Conservation (phyloP, 2,797 vertebrate species). For the Pempheris klunzingeri region DNA sequence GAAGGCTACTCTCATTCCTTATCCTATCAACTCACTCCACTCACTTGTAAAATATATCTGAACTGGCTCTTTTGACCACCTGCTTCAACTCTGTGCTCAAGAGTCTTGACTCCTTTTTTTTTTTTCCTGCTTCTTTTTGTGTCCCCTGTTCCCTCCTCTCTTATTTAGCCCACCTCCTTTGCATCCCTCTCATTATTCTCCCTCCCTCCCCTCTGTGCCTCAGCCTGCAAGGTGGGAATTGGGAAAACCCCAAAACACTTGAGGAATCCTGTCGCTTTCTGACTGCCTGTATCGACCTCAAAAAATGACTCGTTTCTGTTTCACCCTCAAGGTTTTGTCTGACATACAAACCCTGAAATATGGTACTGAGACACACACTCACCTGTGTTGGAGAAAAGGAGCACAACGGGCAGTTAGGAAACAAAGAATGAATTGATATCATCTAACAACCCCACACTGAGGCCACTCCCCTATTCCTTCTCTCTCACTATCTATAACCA, state of each 20-base stretch:
- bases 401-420: conserved; percentile 47
- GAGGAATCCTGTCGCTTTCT: conserved; percentile 63
- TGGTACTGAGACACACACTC: conserved; percentile 19
- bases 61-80: conserved; percentile 55
- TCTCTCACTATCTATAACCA: conserved; percentile 56
- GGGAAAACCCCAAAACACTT: conserved; percentile 71
- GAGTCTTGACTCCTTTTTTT: conserved; percentile 48
- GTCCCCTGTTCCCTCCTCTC: conserved; percentile 55
- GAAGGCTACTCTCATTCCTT: conserved; percentile 39
- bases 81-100: conserved; percentile 55
- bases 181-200: conserved; percentile 52
- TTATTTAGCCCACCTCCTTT: conserved; percentile 55
- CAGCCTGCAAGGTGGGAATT: conserved; percentile 67
- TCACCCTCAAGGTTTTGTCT: neutral
- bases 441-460: conserved; percentile 52
- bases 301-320: neutral
- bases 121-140: conserved; percentile 46
- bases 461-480: conserved; percentile 36
- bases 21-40: conserved; percentile 37
- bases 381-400: conserved; percentile 36
- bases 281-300: conserved; percentile 24
- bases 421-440: conserved; percentile 75
- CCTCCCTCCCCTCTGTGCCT: conserved; percentile 26
- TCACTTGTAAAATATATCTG: conserved; percentile 37
- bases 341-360: conserved; percentile 12